Evolutionary conservation across 2,113 vertebrate species (phyloP).

Genomic region (Dipodomys ordii): DNA sequence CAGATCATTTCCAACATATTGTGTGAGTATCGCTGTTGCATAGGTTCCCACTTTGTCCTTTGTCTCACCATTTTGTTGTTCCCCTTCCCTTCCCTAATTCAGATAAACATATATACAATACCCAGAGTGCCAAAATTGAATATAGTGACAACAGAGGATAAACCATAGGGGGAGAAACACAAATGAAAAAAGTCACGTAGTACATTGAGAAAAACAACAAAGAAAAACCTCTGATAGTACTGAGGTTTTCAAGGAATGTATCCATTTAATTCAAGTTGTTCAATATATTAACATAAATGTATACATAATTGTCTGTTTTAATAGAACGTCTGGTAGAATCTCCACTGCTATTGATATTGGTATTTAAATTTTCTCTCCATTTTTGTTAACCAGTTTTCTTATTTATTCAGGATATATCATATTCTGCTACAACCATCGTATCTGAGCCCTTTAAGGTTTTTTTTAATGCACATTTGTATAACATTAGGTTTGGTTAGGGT

Average conservation of each 20-base stretch:
- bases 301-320: neutral
- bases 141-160: too few relatives aligned
- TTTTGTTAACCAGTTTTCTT: neutral
- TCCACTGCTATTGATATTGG: neutral
- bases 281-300: slow-evolving; percentile 3
- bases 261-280: neutral
- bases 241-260: neutral
- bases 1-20: too few relatives aligned
- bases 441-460: neutral
- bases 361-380: neutral
- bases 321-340: neutral
- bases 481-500: neutral
- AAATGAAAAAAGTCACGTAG: too few relatives aligned
- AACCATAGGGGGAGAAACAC: too few relatives aligned
- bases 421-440: neutral
- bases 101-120: too few relatives aligned
- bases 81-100: too few relatives aligned
- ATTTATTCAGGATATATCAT: neutral
- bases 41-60: too few relatives aligned
- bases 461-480: neutral
- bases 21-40: too few relatives aligned
- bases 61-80: too few relatives aligned
- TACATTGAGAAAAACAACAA: too few relatives aligned
- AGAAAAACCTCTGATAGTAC: neutral
- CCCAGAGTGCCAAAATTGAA: too few relatives aligned